Base-by-base conservation (phyloP, 2,888 invertebrate species). In the Diabrotica balteata region DNA sequence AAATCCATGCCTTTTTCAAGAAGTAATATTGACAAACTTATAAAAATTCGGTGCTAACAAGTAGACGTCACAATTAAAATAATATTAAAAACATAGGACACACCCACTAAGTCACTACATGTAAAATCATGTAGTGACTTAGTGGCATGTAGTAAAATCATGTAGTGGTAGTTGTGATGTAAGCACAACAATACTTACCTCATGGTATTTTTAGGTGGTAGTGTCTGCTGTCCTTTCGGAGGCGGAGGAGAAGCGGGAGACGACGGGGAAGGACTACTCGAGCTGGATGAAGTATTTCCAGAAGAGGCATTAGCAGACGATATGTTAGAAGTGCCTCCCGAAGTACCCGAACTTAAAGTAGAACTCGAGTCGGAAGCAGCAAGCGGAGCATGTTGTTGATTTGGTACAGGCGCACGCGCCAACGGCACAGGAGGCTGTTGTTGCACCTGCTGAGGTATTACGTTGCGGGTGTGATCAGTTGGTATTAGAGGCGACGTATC, bases 221-320 rank as follows among this genome's bases (percentile, higher is more conserved):
- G 70, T 44, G 77, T 70, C 63, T 79, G 81, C 43, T 74, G 75
- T 53, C 79, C 77, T 7, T 80, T 76, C 54, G 80, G 77, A 2
- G 82, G 82, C 51, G 84, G 89, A 0, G 89, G 90, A 0, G 89
- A 89, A 55, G 90, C 89, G 0, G 93, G 93, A 64, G 93, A 88
- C 72, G 91, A 91, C 0, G 93, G 91, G 45, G 91, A 90, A 7
- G 90, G 65, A 42, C 69, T 90, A 78, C 91, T 91, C 52, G 92
- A 91, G 42, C 90, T 87, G 22, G 88, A 86, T 6, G 87, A 86
- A 52, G 86, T 86, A 73, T 83, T 83, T 62, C 87, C 90, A 4
- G 90, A 88, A 76, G 91, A 92, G 0, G 90, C 90, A 70, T 90
- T 88, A 0, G 91, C 90, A 62, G 91, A 91, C 0, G 91, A 90